These are phyloP conservation scores for Okamejei kenojei DNA, from an alignment of 2,797 vertebrate genomes.

Conservation along the genomic window DNA sequence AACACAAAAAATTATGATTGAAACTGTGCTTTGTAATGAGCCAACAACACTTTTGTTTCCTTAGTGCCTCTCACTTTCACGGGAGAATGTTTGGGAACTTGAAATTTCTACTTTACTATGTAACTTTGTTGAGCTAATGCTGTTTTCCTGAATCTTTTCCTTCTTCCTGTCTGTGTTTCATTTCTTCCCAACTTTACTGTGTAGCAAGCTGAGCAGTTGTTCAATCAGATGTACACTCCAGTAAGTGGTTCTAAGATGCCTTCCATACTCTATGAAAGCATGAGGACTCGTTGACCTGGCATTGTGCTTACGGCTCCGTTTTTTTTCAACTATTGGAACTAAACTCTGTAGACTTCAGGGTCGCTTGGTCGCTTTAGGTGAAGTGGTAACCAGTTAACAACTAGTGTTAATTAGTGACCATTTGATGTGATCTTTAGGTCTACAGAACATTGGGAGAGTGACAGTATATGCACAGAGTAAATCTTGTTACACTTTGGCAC, in stretches of 20 bases:
- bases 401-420: neutral
- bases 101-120: conserved; percentile 61
- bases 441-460: conserved; percentile 44
- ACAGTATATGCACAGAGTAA: conserved; percentile 48
- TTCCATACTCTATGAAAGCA: conserved; percentile 82
- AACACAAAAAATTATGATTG: conserved; percentile 67
- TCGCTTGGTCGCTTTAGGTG: conserved; percentile 44
- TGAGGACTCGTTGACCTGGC: conserved; percentile 66
- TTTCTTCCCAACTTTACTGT: conserved; percentile 76
- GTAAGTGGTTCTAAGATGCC: conserved; percentile 79
- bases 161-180: conserved; percentile 66
- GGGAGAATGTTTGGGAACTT: conserved; percentile 67
- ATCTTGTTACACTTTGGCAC: conserved; percentile 40
- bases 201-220: conserved; percentile 99
- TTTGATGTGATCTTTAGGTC: conserved; percentile 48
- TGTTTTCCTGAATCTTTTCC: conserved; percentile 77
- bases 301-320: conserved; percentile 44
- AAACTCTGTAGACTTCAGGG: conserved; percentile 51
- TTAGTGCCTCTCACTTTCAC: conserved; percentile 61
- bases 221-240: conserved; percentile 99
- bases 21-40: conserved; percentile 65
- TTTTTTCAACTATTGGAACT: conserved; percentile 46
- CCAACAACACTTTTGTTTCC: conserved; percentile 70
- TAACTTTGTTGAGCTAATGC: conserved; percentile 70
- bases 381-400: conserved; percentile 44